phyloP scores from a whole-genome alignment of 1,140 invertebrate species.

The Plectus sambesii region DNA sequence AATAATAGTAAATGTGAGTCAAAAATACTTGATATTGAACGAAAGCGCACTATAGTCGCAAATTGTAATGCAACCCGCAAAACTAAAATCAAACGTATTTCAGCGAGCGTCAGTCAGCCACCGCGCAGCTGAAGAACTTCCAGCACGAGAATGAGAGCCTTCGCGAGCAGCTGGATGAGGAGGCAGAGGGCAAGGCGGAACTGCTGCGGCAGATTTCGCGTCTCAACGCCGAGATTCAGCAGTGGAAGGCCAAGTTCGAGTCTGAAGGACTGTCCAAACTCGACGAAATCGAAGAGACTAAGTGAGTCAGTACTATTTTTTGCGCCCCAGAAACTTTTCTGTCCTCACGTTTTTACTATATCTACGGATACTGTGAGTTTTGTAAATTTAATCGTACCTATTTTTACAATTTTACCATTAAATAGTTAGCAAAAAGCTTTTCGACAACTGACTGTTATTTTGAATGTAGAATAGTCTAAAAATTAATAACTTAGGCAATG shows the following conservation, averaged over 20 bases:
- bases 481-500: too few relatives aligned
- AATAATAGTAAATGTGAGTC: too few relatives aligned
- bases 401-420: too few relatives aligned
- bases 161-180: conserved; percentile 86
- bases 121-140: conserved; percentile 60
- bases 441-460: too few relatives aligned
- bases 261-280: conserved; percentile 84
- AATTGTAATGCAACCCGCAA: too few relatives aligned
- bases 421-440: too few relatives aligned
- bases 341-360: not conserved
- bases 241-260: conserved; percentile 94
- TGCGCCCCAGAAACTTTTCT: not conserved
- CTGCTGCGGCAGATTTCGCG: conserved; percentile 88
- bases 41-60: too few relatives aligned
- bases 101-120: conserved; percentile 43
- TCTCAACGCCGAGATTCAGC: conserved; percentile 80
- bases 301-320: too few relatives aligned
- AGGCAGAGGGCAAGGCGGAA: conserved; percentile 60
- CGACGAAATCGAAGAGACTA: conserved; percentile 95
- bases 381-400: too few relatives aligned
- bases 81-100: too few relatives aligned
- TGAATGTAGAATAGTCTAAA: too few relatives aligned
- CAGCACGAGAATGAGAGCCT: conserved; percentile 94
- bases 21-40: too few relatives aligned
- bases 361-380: not conserved